phyloP scores from a whole-genome alignment of 2,797 vertebrate species.

The Eulemur mongoz region DNA sequence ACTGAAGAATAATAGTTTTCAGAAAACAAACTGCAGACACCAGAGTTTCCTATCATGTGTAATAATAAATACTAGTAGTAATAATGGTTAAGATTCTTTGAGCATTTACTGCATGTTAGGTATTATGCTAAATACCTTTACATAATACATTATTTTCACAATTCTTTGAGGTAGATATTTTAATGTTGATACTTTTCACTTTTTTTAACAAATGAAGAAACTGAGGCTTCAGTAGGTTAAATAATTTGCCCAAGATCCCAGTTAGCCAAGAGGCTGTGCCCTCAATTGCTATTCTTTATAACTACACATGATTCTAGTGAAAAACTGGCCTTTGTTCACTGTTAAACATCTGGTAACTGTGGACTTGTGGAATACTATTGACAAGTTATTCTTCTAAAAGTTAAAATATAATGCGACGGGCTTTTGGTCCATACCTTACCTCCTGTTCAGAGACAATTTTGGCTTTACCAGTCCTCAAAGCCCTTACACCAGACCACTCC shows the following conservation, averaged over 20 bases:
- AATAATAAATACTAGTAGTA: background rate
- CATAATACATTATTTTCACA: background rate
- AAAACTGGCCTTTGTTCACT: background rate
- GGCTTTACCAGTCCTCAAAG: background rate
- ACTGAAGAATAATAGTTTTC: background rate
- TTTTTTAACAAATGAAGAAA: background rate
- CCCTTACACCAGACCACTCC: background rate
- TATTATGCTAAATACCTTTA: slow-evolving; percentile 17
- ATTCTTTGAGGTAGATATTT: background rate
- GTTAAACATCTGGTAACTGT: background rate
- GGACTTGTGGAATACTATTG: background rate
- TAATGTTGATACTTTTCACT: background rate
- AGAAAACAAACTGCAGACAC: background rate
- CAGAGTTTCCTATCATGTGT: background rate
- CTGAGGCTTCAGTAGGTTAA: background rate
- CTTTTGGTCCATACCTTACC: background rate
- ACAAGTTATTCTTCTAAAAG: background rate
- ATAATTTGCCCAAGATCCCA: background rate
- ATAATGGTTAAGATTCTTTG: background rate
- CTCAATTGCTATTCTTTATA: background rate
- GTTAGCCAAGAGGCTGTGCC: background rate
- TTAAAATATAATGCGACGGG: background rate
- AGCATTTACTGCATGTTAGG: background rate
- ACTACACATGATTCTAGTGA: background rate
- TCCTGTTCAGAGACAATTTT: background rate